Evolutionary conservation across 2,888 invertebrate species (phyloP), one percentile per base, ranked within the genome.

Genomic region (Leucozona laternaria): DNA sequence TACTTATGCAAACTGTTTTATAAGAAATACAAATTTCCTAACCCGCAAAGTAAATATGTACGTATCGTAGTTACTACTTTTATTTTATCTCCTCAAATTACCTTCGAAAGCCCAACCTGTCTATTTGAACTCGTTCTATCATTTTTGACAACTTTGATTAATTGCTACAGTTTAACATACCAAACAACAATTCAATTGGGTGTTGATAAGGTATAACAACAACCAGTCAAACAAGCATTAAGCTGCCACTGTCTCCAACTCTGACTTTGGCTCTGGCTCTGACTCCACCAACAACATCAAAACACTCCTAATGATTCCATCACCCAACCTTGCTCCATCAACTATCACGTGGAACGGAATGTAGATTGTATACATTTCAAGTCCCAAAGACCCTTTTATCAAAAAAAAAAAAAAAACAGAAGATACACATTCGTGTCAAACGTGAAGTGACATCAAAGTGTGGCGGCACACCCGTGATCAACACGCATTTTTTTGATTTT

Each of bases 141-240:
- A 58, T 13, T 50, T 55, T 31, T 64, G 79, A 79, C 79, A 79
- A 31, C 40, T 58, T 68, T 73, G 57, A 79, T 64, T 71, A 45
- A 79, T 79, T 72, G 37, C n/a, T 57, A 50, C 66, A 28, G 43
- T 58, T 50, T 34, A 31, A n/a, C 57, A 50, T 13, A 73, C 62
- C 50, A 28, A 58, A 79, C 40, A 60, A 58, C 50, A 60, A 70
- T 70, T 28, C 40, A 50, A 64, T 72, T 40, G 53, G 57, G 72
- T 79, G 40, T 28, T 81, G 81, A 77, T 71, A 77, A 76, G 79
- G 37, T 60, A 66, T 50, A 20, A 77, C 34, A 68, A 71, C 37
- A 22, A 68, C 66, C 58, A 57, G 62, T 53, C 20, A 73, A 80
- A 75, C 80, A 13, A 75, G 70, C 75, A 37, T 57, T 62, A 62